Base-by-base conservation (phyloP, 2,888 invertebrate species). In the Trilocha varians region DNA sequence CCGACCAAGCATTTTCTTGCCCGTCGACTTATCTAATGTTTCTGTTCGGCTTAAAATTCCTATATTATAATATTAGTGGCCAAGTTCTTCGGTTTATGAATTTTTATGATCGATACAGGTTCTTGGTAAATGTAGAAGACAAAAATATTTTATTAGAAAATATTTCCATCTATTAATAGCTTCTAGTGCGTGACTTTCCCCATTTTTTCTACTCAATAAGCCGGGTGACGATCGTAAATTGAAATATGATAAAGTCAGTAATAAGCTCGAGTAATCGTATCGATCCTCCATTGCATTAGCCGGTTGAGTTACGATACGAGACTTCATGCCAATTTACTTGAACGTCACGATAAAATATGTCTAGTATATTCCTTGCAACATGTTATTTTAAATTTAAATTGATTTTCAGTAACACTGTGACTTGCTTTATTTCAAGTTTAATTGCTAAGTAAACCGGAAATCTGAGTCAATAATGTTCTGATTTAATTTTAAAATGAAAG, bases 161-260 rank as follows among this genome's bases (percentile, higher is more conserved):
- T 16, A 14, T 32, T 43, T 36, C 36, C 39, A 45, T 50, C 43
- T 46, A 85, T 83, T 84, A 84, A 85, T 84, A 66, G 67, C 65
- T 54, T 53, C 57, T 62, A 62, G 57, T 58, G 45, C 42, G 65
- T 70, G 63, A 77, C 78, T n/a, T 25, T 25, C 80, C 63, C 70
- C 62, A 72, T 77, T 82, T 82, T 83, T 85, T 83, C 75, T 78
- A 69, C 78, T 73, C 82, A 75, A 82, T 85, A 83, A 84, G 75
- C 70, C 56, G 74, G 69, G 70, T 79, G 82, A 78, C 71, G 83
- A 78, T 83, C 84, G 73, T 83, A 85, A 85, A 84, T 85, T 85
- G 85, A 85, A 85, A 85, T 80, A 85, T 84, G 85, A 85, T 84
- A 82, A 82, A 85, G 79, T 79, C 71, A 59, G 71, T 83, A 84